Base-by-base conservation (phyloP, 2,888 invertebrate species). In the Penaeus monodon region DNA sequence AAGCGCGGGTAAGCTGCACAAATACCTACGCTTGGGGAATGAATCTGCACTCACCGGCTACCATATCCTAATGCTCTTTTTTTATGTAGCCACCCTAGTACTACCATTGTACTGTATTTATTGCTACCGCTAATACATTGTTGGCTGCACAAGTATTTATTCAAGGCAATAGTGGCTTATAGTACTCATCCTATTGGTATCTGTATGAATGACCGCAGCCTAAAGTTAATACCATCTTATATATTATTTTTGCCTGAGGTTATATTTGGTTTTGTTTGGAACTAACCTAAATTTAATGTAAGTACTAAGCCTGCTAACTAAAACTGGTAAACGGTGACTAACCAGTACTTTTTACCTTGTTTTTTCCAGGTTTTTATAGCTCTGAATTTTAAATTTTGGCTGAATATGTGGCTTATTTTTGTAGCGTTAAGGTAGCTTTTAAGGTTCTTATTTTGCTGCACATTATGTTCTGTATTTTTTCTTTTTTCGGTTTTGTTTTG, bases 1-100 rank as follows among this genome's bases (percentile, higher is more conserved):
- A 97, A 94, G 96, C 96, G 92, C 95, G 97, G 97, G 97, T 97
- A 95, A 97, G 97, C 77, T 87, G 86, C 79, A 87, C 86, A 68
- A 83, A 73, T 87, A 87, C 65, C 83, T 79, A 68, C 73, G 86
- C 86, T 87, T 85, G 78, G 86, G 86, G 86, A 86, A 86, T 86
- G 86, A 86, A 73, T 66, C 80, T 84, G 78, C 84, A 84, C 84
- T 74, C 78, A 78, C 84, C 84, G 68, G 77, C 84, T 85, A 76
- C 68, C 70, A 79, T 79, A 65, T 57, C 68, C 70, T 86, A 79
- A 82, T 63, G 73, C 78, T 82, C 63, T 79, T 76, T 70, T 49
- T 44, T 38, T 77, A 44, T 86, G 83, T 81, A 87, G 68, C 78
- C 79, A 83, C 44, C 66, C 66, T 87, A 87, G 79, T 83, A 83